phyloP scores from a whole-genome alignment of 2,113 vertebrate genomes.

The Pica pica region DNA sequence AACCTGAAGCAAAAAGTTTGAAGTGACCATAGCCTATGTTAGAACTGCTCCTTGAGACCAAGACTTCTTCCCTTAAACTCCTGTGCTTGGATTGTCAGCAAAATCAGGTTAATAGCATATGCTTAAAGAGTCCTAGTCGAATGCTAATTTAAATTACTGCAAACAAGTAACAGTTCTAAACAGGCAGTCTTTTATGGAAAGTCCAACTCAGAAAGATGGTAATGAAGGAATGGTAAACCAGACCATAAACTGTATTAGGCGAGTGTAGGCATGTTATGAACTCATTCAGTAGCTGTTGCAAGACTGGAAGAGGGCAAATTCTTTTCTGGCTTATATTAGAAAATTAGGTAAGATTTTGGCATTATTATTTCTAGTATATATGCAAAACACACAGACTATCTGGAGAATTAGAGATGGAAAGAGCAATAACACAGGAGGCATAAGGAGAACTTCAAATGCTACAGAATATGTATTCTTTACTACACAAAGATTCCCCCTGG shows the following conservation, averaged over 20 bases:
- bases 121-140: not conserved
- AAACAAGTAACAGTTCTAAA: not conserved
- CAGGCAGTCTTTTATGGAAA: not conserved
- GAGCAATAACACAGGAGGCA: not conserved
- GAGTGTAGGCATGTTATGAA: not conserved
- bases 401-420: not conserved
- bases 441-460: not conserved
- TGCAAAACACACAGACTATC: not conserved
- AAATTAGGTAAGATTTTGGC: not conserved
- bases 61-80: not conserved
- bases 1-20: not conserved
- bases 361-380: not conserved
- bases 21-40: not conserved
- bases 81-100: not conserved
- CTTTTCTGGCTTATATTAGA: not conserved
- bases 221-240: not conserved
- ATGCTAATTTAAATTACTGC: not conserved
- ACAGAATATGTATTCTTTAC: not conserved
- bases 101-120: not conserved
- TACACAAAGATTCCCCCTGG: not conserved
- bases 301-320: not conserved
- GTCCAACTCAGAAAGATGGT: not conserved
- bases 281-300: not conserved
- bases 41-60: not conserved
- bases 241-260: not conserved